Conservation (phyloP, 2,797 vertebrate genomes). For the Crocodylus rhombifer region DNA sequence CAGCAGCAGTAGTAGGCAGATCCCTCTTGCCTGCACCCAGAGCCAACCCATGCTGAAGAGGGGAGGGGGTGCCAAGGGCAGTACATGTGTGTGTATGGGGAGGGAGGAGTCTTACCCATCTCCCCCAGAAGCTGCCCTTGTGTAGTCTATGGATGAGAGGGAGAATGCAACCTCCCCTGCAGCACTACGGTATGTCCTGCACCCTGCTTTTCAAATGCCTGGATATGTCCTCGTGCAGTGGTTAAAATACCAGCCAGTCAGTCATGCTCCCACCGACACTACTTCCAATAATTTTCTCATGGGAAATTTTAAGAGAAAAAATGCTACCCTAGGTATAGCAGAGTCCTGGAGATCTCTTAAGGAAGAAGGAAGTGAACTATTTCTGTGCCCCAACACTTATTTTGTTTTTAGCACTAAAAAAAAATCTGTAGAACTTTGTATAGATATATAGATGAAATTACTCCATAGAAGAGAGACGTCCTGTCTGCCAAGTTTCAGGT, state of each 20-base stretch:
- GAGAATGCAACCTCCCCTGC: too few species aligned
- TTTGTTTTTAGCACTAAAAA: conserved; percentile 4
- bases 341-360: background rate
- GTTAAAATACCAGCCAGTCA: background rate
- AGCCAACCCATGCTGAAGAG: too few species aligned
- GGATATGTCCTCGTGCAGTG: background rate
- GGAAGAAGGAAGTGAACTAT: background rate
- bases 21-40: too few species aligned
- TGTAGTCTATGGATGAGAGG: too few species aligned
- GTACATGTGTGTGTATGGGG: too few species aligned
- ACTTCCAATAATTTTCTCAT: background rate
- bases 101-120: too few species aligned
- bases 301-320: background rate
- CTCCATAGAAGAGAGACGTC: conserved; percentile 33
- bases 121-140: too few species aligned
- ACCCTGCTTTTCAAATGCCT: too few species aligned
- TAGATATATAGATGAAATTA: conserved; percentile 13
- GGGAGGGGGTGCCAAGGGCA: too few species aligned
- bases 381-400: background rate
- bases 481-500: conserved; percentile 39
- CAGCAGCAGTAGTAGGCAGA: too few species aligned
- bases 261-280: background rate
- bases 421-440: background rate
- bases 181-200: too few species aligned
- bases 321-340: background rate